Percentiles rank a stretch among this genome's conserved stretches.
These are phyloP conservation scores for Anabas testudineus DNA, from an alignment of 2,797 vertebrate genomes.

Conservation along the genomic window DNA sequence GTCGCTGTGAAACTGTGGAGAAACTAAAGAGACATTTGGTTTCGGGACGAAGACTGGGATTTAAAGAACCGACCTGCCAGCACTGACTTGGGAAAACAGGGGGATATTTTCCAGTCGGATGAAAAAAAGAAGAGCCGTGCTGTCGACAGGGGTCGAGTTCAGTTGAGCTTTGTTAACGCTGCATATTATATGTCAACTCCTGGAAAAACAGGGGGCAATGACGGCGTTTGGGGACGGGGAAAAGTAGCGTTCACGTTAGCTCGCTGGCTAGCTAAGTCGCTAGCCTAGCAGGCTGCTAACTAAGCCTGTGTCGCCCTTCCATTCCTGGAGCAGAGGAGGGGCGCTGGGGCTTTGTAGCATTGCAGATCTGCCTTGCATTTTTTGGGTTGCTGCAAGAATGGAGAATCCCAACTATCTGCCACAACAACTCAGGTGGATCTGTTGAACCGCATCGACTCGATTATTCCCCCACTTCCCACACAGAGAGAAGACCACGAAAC, in stretches of 20 bases:
- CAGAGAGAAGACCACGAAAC: constrained; percentile 43
- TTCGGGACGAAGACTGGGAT: constrained; percentile 74
- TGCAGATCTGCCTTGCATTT: constrained; percentile 82
- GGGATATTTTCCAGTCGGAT: constrained; percentile 51
- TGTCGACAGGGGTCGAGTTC: constrained; percentile 5
- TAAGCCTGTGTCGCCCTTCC: constrained; percentile 81
- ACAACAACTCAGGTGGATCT: constrained; percentile 61
- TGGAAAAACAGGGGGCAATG: constrained; percentile 25
- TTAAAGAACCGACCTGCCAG: constrained; percentile 73
- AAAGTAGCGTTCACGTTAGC: constrained; percentile 73
- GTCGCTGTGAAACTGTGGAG: constrained; percentile 56
- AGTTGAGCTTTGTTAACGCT: background rate
- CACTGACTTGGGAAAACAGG: constrained; percentile 65
- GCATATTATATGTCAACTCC: constrained; percentile 22
- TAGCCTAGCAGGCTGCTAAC: constrained; percentile 78
- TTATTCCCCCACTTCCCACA: constrained; percentile 3
- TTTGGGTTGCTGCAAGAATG: constrained; percentile 78
- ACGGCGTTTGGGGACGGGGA: constrained; percentile 61
- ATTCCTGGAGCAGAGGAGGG: constrained; percentile 86
- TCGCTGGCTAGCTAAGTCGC: constrained; percentile 65
- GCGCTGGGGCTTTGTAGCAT: constrained; percentile 84
- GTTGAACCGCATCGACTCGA: constrained; percentile 44
- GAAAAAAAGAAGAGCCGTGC: constrained; percentile 4
- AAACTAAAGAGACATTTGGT: constrained; percentile 59
- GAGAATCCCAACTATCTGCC: constrained; percentile 69